These are phyloP conservation scores for Xestia rhomboidea DNA, from an alignment of 2,888 invertebrate species.

Conservation along the genomic window DNA sequence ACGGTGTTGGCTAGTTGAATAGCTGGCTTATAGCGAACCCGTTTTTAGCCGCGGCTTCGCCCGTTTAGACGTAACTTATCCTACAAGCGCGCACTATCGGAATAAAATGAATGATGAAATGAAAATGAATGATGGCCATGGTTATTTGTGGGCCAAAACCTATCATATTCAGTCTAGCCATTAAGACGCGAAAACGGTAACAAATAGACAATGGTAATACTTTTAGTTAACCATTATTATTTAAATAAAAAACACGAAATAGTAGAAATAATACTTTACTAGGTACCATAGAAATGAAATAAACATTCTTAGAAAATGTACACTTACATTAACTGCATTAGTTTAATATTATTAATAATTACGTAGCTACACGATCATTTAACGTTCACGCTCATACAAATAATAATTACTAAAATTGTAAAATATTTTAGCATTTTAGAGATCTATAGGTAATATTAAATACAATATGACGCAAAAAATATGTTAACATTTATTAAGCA, in stretches of 20 bases:
- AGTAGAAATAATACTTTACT: constrained; percentile 65
- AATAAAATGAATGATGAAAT: not conserved
- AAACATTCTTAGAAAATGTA: constrained; percentile 62
- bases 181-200: not conserved
- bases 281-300: constrained; percentile 50
- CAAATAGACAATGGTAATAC: not conserved
- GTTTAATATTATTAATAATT: constrained; percentile 37
- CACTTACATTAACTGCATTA: constrained; percentile 57
- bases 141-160: no score
- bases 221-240: no score
- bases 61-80: no score
- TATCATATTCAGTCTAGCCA: not conserved
- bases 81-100: no score
- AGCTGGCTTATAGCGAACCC: no score
- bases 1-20: no score
- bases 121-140: no score
- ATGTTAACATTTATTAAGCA: constrained; percentile 13
- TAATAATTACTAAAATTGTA: constrained; percentile 57
- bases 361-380: constrained; percentile 44
- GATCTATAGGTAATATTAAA: constrained; percentile 51
- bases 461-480: constrained; percentile 14
- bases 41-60: no score
- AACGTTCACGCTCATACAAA: constrained; percentile 35
- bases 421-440: constrained; percentile 57
- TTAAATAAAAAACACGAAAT: constrained; percentile 19